Base-by-base conservation (phyloP, 2,797 vertebrate genomes). In the Vespertilio murinus region DNA sequence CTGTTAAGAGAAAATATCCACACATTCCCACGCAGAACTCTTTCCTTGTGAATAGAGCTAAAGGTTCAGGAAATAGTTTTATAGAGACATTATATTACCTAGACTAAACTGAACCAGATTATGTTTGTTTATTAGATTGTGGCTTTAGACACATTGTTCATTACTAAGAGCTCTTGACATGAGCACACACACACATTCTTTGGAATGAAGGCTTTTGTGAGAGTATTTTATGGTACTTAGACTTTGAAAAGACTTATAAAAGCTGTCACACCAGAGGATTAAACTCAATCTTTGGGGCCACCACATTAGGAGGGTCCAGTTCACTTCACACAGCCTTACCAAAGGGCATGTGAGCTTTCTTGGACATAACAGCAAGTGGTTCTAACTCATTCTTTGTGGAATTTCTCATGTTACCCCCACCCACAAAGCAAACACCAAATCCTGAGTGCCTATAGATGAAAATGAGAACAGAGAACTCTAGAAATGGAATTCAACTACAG, bases 41-140 rank as follows among this genome's bases (percentile, higher is more conserved):
- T 84, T 94, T 95, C 74, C 78, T 89, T 91, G 73, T 97, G 96
- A 97, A 97, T 91, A 95, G 93, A 97, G 52, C 0, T 10, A 88
- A 96, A 96, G 92, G 87, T 93, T 81, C 96, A 88, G 40, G 79
- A 97, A 97, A 94, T 77, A 88, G 82, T 82, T 92, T 94, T 90
- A 42, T 0, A 82, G 88, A 97, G 97, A 97, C 6, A 0, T 78
- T 88, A 80, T 88, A 96, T 90, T 95, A 61, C 67, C 81, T 87
- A 92, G 96, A 97, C 97, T 95, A 97, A 98, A 97, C 86, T 1
- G 3, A 94, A 98, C 96, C 20, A 38, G 95, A 97, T 97, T 97
- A 97, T 98, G 83, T 97, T 98, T 98, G 97, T 96, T 98, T 97
- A 98, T 98, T 97, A 97, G 96, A 97, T 97, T 96, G 96, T 84